Evolutionary conservation across 1,140 invertebrate genomes (phyloP), one percentile per base, ranked within the genome.

Genomic region (Pinna nobilis): DNA sequence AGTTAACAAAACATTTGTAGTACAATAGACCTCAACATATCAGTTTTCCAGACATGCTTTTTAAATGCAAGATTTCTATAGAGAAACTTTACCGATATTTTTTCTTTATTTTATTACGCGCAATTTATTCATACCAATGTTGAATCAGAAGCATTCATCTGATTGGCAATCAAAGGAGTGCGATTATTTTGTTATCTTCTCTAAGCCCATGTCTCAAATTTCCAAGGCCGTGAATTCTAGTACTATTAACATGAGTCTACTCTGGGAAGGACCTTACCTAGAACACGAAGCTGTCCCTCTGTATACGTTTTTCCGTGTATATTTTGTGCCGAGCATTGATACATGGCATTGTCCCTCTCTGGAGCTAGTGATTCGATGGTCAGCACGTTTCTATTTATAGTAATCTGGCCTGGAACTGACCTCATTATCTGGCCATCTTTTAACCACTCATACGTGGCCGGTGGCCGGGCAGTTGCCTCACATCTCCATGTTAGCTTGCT

Each of bases 391-490:
- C 47, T 39, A 28, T 33, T 57, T 44, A 70, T 63, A 11, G 37
- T 74, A 15, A 80, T 68, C 13, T 67, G 53, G 0, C 69, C 72
- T 7, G 79, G 90, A 53, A 97, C 82, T 57, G 89, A 63, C 20
- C 37, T 33, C 39, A 97, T 93, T 67, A 91, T 90, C 51, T 92
- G 53, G 0, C 80, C 84, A 64, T 87, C 96, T 89, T 93, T 95
- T 84, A 94, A 94, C 97, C 97, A 99, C 61, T 92, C 94, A 83
- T 98, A 98, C 77, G 93, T 96, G 0, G 97, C 96, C 37, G 94
- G 92, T 25, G 97, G 97, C 82, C 97, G 96, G 18, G 96, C 96
- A 90, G 97, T 97, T 1, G 97, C 96, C 91, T 98, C 96, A 90
- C 97, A 99, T 37, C 94, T 95, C 94, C 97, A 98, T 0, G 93